Evolutionary conservation across 2,888 invertebrate genomes (phyloP).

Genomic region (Melanostoma mellinum): DNA sequence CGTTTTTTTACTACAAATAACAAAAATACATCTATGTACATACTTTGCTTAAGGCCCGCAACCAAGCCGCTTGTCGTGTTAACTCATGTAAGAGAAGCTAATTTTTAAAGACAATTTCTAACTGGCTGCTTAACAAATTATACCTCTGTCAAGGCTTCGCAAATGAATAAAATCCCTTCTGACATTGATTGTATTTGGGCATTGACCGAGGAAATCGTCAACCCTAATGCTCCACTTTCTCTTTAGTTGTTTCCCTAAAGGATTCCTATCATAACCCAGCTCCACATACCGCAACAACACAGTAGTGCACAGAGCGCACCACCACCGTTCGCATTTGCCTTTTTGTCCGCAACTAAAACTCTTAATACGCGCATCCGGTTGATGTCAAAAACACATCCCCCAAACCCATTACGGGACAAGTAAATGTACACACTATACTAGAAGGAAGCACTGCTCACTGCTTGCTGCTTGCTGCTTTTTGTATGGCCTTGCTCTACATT

Average conservation of each 20-base stretch:
- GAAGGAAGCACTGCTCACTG: constrained; percentile 20
- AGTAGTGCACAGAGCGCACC: background rate
- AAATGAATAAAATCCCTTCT: constrained; percentile 36
- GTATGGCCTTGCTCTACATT: constrained; percentile 64
- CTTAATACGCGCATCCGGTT: constrained; percentile 52
- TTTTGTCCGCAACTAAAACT: constrained; percentile 46
- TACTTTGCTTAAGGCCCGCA: background rate
- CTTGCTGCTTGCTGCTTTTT: constrained; percentile 24
- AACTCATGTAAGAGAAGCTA: constrained; percentile 19
- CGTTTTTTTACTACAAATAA: no score
- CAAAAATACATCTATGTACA: no score
- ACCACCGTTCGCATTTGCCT: constrained; percentile 29
- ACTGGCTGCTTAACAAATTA: constrained; percentile 40
- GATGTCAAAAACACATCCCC: constrained; percentile 62
- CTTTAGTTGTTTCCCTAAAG: constrained; percentile 20
- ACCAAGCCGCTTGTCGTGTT: background rate
- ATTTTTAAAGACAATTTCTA: constrained; percentile 37
- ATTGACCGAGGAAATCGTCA: constrained; percentile 68
- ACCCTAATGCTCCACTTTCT: constrained; percentile 52
- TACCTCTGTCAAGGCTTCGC: constrained; percentile 55
- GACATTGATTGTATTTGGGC: constrained; percentile 66
- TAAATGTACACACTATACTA: constrained; percentile 33
- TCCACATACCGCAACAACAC: background rate
- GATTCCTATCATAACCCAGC: constrained; percentile 39
- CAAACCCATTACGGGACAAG: constrained; percentile 60